Evolutionary conservation across 2,888 invertebrate species (phyloP).

Genomic region (Drosophila neutralis): DNA sequence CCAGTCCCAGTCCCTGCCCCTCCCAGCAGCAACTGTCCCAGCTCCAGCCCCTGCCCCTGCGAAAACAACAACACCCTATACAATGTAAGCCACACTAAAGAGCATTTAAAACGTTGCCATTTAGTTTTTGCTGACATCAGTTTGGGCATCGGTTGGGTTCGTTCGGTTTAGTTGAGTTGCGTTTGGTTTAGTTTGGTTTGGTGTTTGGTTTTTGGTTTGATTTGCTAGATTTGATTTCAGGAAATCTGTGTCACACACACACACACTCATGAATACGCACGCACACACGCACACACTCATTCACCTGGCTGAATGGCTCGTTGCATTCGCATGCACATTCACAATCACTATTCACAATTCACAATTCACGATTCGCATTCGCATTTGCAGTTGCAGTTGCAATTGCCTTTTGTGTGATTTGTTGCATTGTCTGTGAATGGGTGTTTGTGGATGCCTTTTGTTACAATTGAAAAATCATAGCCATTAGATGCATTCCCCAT

Average conservation of each 20-base stretch:
- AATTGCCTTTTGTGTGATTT: slow-evolving; percentile 58
- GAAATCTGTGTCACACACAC: slow-evolving; percentile 58
- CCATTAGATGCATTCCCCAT: slow-evolving; percentile 64
- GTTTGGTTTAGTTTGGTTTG: slow-evolving; percentile 45
- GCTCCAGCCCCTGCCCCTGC: background rate
- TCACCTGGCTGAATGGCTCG: slow-evolving; percentile 62
- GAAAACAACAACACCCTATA: background rate
- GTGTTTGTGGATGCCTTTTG: slow-evolving; percentile 51
- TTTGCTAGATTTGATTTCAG: slow-evolving; percentile 83
- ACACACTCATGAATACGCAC: background rate
- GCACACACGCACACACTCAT: slow-evolving; percentile 29
- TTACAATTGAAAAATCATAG: slow-evolving; percentile 74
- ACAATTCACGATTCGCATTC: slow-evolving; percentile 30
- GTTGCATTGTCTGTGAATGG: slow-evolving; percentile 48
- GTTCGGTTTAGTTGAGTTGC: slow-evolving; percentile 35
- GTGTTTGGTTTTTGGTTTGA: slow-evolving; percentile 72
- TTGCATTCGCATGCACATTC: slow-evolving; percentile 59
- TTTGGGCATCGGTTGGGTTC: slow-evolving; percentile 46
- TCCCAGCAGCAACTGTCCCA: background rate
- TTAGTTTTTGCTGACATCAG: slow-evolving; percentile 59
- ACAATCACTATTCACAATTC: slow-evolving; percentile 28
- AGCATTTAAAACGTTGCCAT: slow-evolving; percentile 60
- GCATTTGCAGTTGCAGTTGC: slow-evolving; percentile 37
- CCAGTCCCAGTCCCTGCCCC: slow-evolving; percentile 7
- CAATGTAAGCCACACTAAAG: slow-evolving; percentile 29